Conservation (phyloP, 2,797 vertebrate genomes). For the Simalia tracyae region DNA sequence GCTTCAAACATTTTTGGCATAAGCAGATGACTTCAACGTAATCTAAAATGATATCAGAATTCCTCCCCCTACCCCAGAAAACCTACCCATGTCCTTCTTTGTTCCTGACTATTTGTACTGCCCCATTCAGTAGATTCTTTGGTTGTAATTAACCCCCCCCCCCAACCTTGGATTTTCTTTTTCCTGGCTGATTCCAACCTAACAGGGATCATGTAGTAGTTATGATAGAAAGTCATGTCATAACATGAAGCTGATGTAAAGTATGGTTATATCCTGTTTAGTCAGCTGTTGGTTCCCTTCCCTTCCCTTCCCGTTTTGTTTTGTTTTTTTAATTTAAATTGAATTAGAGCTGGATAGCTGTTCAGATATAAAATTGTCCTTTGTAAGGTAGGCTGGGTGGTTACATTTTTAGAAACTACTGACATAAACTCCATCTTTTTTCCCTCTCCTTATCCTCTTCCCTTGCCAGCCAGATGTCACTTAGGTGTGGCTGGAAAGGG, state of each 20-base stretch:
- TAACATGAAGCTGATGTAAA: not conserved
- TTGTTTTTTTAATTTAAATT: not conserved
- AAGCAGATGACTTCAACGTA: not conserved
- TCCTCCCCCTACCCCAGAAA: no score
- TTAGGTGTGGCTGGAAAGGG: constrained; percentile 9
- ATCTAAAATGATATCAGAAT: not conserved
- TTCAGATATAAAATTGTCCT: not conserved
- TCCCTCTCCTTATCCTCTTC: not conserved
- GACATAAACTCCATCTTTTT: no score
- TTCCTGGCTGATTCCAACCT: not conserved
- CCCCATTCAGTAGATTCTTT: not conserved
- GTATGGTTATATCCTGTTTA: not conserved
- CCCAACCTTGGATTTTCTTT: not conserved
- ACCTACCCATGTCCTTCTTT: not conserved
- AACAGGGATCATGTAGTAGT: not conserved
- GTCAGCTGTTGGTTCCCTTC: not conserved
- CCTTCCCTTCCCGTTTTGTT: not conserved
- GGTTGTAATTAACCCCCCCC: no score
- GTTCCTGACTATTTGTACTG: not conserved
- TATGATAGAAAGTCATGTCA: not conserved
- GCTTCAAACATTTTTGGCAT: not conserved
- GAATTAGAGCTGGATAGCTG: not conserved
- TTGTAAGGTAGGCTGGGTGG: not conserved
- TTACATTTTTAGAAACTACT: not conserved
- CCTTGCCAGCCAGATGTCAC: not conserved